phyloP scores from a whole-genome alignment of 1,140 invertebrate species.

The Panulirus ornatus region DNA sequence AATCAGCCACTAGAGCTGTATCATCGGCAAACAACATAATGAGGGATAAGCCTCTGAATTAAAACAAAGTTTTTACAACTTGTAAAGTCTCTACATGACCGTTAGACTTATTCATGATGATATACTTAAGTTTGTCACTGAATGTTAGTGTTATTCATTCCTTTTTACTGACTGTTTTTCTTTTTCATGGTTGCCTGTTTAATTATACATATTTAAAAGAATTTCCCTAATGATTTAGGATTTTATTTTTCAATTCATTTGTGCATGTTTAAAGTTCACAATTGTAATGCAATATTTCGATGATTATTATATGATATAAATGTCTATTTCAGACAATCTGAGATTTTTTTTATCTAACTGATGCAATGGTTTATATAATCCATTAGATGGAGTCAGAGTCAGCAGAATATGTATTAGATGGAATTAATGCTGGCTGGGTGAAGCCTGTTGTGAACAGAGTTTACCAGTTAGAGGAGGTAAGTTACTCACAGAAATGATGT shows the following conservation, averaged over 20 bases:
- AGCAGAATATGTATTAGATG: constrained; percentile 77
- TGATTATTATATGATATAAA: not conserved
- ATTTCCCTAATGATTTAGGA: not conserved
- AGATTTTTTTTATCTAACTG: not conserved
- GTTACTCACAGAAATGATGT: too few relatives aligned
- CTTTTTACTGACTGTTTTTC: too few relatives aligned
- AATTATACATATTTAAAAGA: too few relatives aligned
- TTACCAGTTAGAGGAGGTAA: constrained; percentile 78
- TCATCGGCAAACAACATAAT: too few relatives aligned
- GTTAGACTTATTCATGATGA: too few relatives aligned
- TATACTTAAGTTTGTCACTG: too few relatives aligned
- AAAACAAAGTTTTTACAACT: too few relatives aligned
- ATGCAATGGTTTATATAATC: constrained; percentile 56
- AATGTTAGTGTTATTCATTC: too few relatives aligned
- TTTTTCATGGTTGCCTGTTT: too few relatives aligned
- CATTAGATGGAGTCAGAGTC: constrained; percentile 80
- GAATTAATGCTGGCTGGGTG: constrained; percentile 79
- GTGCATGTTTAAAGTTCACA: not conserved
- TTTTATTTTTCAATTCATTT: not conserved
- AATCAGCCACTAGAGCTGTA: too few relatives aligned
- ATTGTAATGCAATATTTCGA: not conserved
- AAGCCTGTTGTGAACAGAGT: constrained; percentile 79
- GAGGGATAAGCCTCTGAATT: too few relatives aligned
- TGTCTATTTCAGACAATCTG: not conserved
- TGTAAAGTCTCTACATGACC: too few relatives aligned